These are phyloP conservation scores for Thera britannica DNA, from an alignment of 2,888 invertebrate species.

Conservation along the genomic window DNA sequence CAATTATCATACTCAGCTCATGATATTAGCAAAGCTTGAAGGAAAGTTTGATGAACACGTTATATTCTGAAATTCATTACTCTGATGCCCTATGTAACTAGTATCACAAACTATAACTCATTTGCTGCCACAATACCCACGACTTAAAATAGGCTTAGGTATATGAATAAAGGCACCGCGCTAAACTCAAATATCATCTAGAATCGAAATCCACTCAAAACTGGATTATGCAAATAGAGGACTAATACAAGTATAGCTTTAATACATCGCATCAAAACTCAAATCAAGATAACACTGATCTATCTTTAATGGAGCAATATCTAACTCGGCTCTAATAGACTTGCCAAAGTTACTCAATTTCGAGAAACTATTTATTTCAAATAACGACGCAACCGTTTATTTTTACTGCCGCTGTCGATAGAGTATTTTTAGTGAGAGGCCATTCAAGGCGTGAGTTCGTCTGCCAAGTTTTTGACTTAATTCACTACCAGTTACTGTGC, in stretches of 20 bases:
- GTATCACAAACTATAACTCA: background rate
- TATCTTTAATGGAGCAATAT: constrained; percentile 26
- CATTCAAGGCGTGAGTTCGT: constrained; percentile 44
- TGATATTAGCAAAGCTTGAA: too few relatives aligned
- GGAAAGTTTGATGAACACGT: too few relatives aligned
- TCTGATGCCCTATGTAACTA: background rate
- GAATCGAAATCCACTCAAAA: constrained; percentile 16
- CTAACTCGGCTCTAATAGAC: constrained; percentile 28
- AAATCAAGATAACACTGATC: constrained; percentile 29
- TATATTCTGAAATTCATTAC: too few relatives aligned
- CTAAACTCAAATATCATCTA: constrained; percentile 6
- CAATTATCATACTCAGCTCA: too few relatives aligned
- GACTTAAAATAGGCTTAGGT: background rate
- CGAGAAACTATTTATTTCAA: constrained; percentile 31
- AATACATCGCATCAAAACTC: constrained; percentile 29
- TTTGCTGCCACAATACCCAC: background rate
- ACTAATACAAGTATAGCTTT: constrained; percentile 19
- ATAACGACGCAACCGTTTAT: constrained; percentile 48
- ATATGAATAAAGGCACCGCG: background rate
- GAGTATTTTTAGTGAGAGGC: constrained; percentile 43
- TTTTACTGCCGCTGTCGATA: constrained; percentile 48
- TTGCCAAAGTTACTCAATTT: constrained; percentile 21
- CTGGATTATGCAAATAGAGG: constrained; percentile 23
- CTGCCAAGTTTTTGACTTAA: constrained; percentile 44
- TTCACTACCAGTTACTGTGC: constrained; percentile 28